Base-by-base conservation (phyloP, 2,797 vertebrate species). In the Leptatherina wallacei region DNA sequence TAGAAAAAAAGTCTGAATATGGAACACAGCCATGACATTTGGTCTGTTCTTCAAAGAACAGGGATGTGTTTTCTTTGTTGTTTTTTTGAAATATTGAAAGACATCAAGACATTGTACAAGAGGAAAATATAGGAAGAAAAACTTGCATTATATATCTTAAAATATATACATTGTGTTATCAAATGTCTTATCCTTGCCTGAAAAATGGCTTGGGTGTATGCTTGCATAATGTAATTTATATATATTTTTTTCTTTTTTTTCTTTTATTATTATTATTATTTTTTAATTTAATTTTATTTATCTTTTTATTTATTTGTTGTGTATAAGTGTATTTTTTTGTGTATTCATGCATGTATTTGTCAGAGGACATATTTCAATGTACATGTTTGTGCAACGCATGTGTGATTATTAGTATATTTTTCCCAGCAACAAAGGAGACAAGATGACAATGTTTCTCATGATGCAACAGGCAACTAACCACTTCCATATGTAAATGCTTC, bases 401-500 rank as follows among this genome's bases (percentile, higher is more conserved):
- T 75, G 75, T 78, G 58, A 72, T 65, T 82, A 51, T 69, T 65
- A 63, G 68, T 62, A 54, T 85, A 69, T 80, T 82, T 86, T 79
- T 51, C 38, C 59, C n/a, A 63, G 74, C 78, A 78, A 73, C 73
- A 71, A 67, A 83, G 69, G 69, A 24, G 5, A 65, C 71, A 73
- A 80, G 47, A 82, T 63, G 72, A 88, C 85, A 91, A 81, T 88
- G 77, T 88, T 74, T 85, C 71, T 80, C 79, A 61, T 88, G 81
- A 89, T 84, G 88, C 87, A 91, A 91, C 78, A 83, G 80, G 85
- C 89, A 63, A 80, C 72, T 91, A 92, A 91, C 92, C 88, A 86
- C 77, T 75, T 85, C 76, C 88, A 89, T 91, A 88, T 91, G 89
- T 89, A 87, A 91, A 91, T 49, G 67, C 78, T 87, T 90, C 24